A percentile compares a stretch with the other conserved stretches of the same genome.
Conservation (phyloP, 2,888 invertebrate species). For the Dichetophora obliterata region DNA sequence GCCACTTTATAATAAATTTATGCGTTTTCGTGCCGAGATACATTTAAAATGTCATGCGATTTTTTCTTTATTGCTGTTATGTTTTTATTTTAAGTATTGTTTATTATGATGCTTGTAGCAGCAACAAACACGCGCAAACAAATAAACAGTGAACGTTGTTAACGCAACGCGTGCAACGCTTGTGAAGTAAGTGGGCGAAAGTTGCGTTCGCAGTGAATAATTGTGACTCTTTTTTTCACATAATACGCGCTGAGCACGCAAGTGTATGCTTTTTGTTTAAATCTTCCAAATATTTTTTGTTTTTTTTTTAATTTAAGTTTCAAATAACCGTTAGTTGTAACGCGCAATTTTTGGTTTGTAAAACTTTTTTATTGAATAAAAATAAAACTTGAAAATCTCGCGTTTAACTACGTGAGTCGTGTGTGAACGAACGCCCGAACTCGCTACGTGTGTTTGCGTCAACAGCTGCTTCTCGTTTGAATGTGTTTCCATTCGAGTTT, state of each 20-base stretch:
- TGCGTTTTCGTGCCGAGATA: constrained; percentile 33
- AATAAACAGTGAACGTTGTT: neutral
- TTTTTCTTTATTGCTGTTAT: constrained; percentile 27
- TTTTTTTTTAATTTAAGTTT: neutral
- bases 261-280: neutral
- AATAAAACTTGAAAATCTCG: constrained; percentile 19
- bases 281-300: neutral
- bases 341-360: neutral
- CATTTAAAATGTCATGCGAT: constrained; percentile 42
- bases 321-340: neutral
- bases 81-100: constrained; percentile 34
- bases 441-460: constrained; percentile 50
- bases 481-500: constrained; percentile 9
- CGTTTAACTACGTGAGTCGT: constrained; percentile 27
- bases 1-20: neutral
- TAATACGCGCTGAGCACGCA: constrained; percentile 1
- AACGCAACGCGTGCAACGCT: constrained; percentile 36
- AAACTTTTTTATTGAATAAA: neutral
- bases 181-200: constrained; percentile 48
- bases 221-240: constrained; percentile 1
- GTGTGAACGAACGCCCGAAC: constrained; percentile 38
- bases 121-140: constrained; percentile 10
- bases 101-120: constrained; percentile 39
- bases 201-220: constrained; percentile 9
- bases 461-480: constrained; percentile 56